Evolutionary conservation across 2,797 vertebrate species (phyloP), one percentile per base, ranked within the genome.

Genomic region (Myoxocephalus aenaeus): DNA sequence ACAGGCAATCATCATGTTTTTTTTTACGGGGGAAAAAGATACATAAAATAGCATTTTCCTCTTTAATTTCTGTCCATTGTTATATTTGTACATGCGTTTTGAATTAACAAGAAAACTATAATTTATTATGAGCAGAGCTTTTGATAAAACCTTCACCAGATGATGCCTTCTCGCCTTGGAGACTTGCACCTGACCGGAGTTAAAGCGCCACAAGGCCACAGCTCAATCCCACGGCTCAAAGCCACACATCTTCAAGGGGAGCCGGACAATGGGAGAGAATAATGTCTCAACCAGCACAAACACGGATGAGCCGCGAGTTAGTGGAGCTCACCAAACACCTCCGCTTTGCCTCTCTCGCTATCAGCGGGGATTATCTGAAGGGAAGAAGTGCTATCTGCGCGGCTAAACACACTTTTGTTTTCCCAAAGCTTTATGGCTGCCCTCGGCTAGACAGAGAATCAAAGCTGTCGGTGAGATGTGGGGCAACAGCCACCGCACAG

Each of bases 251-350:
- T 88, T 90, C 79, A 91, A 90, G 74, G 71, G 78, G 69, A 76
- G 67, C 48, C 25, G 13, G 77, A 92, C 90, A 92, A 93, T 85
- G 65, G 63, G 50, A 56, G 77, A 58, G 46, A 89, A 86, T 89
- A 93, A 93, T 92, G 90, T 92, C 90, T 93, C 83, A 93, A 86
- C 91, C 89, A 90, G 79, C 87, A 87, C 91, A 92, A 92, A 92
- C 92, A 93, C 65, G 77, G 81, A 82, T 70, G 84, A 88, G 82
- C 70, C 29, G 63, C 0, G 7, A 85, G 79, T 87, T 85, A 77
- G 81, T 54, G 38, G 75, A 82, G 77, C 84, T 86, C 79, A 77
- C 82, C 67, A 82, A 91, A 90, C 73, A 66, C 54, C 59, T 13
- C 62, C 17, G 48, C 73, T 73, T 67, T 53, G 54, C 70, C 68